Percentiles rank a stretch among this genome's conserved stretches.
Evolutionary conservation across 1,140 invertebrate genomes (phyloP).

Genomic region (Cyclina sinensis): DNA sequence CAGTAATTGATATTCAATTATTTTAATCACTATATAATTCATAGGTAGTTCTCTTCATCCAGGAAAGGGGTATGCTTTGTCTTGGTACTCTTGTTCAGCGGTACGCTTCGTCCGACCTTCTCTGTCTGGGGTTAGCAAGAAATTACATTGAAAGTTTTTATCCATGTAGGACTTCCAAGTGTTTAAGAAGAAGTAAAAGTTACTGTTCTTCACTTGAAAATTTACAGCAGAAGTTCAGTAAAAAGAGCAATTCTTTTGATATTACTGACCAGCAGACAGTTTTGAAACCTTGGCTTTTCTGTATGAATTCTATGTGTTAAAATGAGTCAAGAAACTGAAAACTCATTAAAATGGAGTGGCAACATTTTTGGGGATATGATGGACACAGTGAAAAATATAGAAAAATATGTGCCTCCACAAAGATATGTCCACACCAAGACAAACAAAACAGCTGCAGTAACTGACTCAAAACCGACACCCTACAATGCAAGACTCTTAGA

Average conservation of each 20-base stretch:
- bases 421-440: neutral
- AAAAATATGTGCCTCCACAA: slow-evolving; percentile 57
- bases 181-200: slow-evolving; percentile 3
- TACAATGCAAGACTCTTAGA: slow-evolving; percentile 53
- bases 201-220: neutral
- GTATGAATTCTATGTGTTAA: neutral
- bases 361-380: slow-evolving; percentile 15
- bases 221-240: neutral
- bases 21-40: no score
- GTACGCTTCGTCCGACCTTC: no score
- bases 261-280: neutral
- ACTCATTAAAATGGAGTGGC: neutral
- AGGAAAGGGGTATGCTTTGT: no score
- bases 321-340: neutral
- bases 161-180: neutral
- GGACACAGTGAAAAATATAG: neutral
- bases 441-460: neutral
- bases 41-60: no score
- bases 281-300: neutral
- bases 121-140: slow-evolving; percentile 1
- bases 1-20: no score
- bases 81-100: no score
- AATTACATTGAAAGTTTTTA: slow-evolving; percentile 22
- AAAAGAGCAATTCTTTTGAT: neutral
- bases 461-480: slow-evolving; percentile 26